A percentile compares a stretch with the other conserved stretches of the same genome.
phyloP scores from a whole-genome alignment of 30 jellyfish, hydroid and myxozoan genomes.

The Pelagia noctiluca region DNA sequence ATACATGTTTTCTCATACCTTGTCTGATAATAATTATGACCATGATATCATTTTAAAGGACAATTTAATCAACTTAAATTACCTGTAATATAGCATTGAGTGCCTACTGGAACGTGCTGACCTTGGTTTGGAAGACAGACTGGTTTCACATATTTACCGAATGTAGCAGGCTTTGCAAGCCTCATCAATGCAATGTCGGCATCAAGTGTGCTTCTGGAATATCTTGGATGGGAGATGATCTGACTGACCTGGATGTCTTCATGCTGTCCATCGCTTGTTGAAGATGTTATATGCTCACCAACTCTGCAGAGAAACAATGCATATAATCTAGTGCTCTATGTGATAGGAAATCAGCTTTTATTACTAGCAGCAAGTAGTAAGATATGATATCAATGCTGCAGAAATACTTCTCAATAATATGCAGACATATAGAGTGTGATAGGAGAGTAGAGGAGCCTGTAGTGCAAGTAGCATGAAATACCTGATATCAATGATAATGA shows the following conservation, averaged over 20 bases:
- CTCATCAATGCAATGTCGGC: constrained; percentile 82
- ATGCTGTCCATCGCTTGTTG: constrained; percentile 64
- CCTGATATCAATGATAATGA: not conserved
- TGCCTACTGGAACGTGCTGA: constrained; percentile 77
- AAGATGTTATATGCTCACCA: constrained; percentile 72
- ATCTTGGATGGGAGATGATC: constrained; percentile 72
- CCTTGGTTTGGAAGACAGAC: constrained; percentile 82
- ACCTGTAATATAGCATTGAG: constrained; percentile 87
- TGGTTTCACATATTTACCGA: constrained; percentile 78
- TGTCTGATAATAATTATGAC: no score
- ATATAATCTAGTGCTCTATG: not conserved
- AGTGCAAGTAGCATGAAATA: not conserved
- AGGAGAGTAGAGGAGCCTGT: no score
- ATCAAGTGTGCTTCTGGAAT: constrained; percentile 60
- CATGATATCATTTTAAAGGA: no score
- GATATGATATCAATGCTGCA: not conserved
- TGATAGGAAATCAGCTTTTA: not conserved
- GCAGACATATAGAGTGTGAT: no score
- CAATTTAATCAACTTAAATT: not conserved
- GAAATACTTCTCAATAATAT: no score
- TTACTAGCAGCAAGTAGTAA: not conserved
- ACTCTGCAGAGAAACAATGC: constrained; percentile 54
- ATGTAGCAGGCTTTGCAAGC: constrained; percentile 61
- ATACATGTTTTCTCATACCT: not conserved
- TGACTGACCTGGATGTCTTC: constrained; percentile 46